These are phyloP conservation scores for Diaperis boleti DNA, from an alignment of 2,888 invertebrate species.

Conservation along the genomic window DNA sequence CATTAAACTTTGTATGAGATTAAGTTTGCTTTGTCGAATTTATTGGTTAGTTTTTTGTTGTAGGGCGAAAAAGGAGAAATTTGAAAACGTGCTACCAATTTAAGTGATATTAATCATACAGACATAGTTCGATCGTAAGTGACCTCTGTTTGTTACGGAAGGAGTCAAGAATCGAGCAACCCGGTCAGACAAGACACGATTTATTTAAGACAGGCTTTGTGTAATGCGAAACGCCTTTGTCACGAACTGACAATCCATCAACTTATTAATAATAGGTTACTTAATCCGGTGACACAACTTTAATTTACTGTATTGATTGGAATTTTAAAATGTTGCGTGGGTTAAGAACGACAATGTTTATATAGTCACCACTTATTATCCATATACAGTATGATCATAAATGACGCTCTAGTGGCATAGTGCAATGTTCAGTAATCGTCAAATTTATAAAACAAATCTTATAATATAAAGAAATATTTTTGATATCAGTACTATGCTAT, in stretches of 20 bases:
- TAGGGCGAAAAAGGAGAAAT: conserved; percentile 45
- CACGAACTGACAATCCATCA: conserved; percentile 59
- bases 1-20: conserved; percentile 29
- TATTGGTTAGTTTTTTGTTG: conserved; percentile 25
- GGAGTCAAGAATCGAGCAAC: conserved; percentile 51
- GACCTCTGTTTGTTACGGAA: conserved; percentile 52
- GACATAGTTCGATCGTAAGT: conserved; percentile 44
- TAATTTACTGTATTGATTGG: conserved; percentile 58
- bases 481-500: no score
- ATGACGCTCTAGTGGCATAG: no score
- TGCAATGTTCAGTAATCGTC: no score
- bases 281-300: conserved; percentile 60
- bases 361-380: not conserved
- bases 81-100: conserved; percentile 41
- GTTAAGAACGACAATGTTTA: conserved; percentile 11
- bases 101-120: conserved; percentile 50
- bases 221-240: conserved; percentile 50
- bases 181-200: conserved; percentile 53
- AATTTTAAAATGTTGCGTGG: conserved; percentile 50
- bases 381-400: no score
- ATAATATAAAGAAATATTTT: no score
- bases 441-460: no score
- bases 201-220: conserved; percentile 37
- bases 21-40: conserved; percentile 31
- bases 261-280: conserved; percentile 61